Evolutionary conservation across 2,113 vertebrate species (phyloP).

Genomic region (Phylloscopus trochiloides): DNA sequence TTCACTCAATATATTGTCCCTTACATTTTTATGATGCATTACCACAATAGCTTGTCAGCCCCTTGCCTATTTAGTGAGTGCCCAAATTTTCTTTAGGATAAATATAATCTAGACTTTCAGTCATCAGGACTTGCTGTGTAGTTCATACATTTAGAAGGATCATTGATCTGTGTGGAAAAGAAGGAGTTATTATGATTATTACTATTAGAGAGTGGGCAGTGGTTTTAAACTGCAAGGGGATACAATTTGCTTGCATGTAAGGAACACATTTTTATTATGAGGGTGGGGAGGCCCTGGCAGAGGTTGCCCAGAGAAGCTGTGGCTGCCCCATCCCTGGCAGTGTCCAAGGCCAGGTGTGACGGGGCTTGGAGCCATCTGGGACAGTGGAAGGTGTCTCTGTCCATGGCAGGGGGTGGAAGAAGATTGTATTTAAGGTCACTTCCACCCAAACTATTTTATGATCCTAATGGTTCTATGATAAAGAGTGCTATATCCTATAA

Average conservation of each 20-base stretch:
- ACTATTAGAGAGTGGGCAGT: background rate
- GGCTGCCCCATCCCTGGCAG: background rate
- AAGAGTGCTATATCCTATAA: background rate
- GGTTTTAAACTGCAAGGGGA: background rate
- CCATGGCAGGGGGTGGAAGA: too few relatives aligned
- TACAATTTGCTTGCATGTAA: background rate
- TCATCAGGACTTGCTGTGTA: background rate
- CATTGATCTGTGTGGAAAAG: background rate
- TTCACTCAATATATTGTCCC: background rate
- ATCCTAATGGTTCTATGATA: background rate
- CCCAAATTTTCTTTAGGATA: background rate
- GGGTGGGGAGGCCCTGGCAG: background rate
- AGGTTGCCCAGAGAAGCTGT: background rate
- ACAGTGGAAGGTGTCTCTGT: background rate
- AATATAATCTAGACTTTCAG: background rate
- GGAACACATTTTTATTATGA: background rate
- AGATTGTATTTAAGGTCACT: background rate
- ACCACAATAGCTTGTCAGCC: too few relatives aligned
- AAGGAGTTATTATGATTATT: background rate
- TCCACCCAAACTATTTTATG: background rate
- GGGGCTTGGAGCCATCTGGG: background rate
- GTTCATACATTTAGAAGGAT: background rate
- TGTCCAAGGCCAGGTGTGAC: rapidly evolving
- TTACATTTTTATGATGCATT: background rate
- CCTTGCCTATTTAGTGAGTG: background rate